Conservation (phyloP, 2,113 vertebrate species). For the Bos javanicus region DNA sequence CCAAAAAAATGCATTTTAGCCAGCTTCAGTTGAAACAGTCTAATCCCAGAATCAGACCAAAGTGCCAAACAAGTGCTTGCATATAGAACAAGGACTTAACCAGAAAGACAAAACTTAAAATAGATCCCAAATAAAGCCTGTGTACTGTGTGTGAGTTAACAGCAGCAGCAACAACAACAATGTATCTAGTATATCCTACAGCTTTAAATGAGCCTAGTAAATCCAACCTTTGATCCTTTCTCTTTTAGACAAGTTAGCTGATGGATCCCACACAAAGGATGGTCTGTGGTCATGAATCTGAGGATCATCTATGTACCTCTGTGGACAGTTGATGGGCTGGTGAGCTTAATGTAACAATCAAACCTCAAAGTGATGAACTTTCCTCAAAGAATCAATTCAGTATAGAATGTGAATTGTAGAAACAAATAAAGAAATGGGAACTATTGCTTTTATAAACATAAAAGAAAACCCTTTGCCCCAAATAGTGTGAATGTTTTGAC, state of each 20-base stretch:
- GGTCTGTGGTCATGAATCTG: slow-evolving; percentile 60
- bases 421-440: not conserved
- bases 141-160: not conserved
- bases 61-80: not conserved
- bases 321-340: slow-evolving; percentile 80
- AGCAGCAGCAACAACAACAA: not conserved
- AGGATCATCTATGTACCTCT: slow-evolving; percentile 21
- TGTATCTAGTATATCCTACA: not conserved
- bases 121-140: not conserved
- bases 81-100: not conserved
- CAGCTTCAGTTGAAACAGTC: not conserved
- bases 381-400: not conserved
- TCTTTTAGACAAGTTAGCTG: slow-evolving; percentile 67
- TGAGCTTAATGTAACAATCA: slow-evolving; percentile 63
- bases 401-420: not conserved
- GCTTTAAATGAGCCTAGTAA: not conserved
- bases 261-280: slow-evolving; percentile 37
- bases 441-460: not conserved
- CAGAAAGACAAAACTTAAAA: not conserved
- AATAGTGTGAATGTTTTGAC: not conserved
- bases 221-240: not conserved
- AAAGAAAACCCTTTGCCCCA: not conserved
- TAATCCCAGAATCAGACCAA: not conserved
- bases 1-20: not conserved
- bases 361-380: not conserved